phyloP scores from a whole-genome alignment of 2,888 invertebrate genomes.

The Cancer borealis region DNA sequence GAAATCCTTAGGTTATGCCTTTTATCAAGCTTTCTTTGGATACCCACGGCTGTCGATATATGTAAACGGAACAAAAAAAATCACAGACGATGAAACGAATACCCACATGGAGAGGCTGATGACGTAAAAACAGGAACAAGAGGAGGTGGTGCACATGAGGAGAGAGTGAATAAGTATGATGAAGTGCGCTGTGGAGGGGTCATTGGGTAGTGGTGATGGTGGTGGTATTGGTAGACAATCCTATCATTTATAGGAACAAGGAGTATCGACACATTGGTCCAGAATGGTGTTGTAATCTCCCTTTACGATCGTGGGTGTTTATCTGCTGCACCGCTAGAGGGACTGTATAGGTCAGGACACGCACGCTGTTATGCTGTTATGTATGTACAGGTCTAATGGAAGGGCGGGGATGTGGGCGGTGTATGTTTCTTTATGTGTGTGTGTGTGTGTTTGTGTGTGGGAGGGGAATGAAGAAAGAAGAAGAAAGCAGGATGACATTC shows the following conservation, averaged over 20 bases:
- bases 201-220: background rate
- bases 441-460: background rate
- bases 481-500: background rate
- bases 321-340: background rate
- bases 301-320: background rate
- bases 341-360: background rate
- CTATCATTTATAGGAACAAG: background rate
- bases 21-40: too few relatives aligned
- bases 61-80: too few relatives aligned
- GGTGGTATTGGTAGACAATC: background rate
- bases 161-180: background rate
- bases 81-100: background rate
- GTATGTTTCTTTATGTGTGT: conserved; percentile 46
- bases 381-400: background rate
- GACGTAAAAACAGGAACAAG: background rate
- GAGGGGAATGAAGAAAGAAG: background rate
- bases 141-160: background rate
- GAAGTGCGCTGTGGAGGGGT: background rate
- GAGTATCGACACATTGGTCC: background rate
- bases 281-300: background rate
- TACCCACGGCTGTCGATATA: too few relatives aligned
- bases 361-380: background rate
- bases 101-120: background rate
- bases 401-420: background rate
- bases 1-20: too few relatives aligned